Evolutionary conservation across 92 coral and sea anemone genomes (phyloP), one percentile per base, ranked within the genome.

Genomic region (Micromussa lordhowensis): DNA sequence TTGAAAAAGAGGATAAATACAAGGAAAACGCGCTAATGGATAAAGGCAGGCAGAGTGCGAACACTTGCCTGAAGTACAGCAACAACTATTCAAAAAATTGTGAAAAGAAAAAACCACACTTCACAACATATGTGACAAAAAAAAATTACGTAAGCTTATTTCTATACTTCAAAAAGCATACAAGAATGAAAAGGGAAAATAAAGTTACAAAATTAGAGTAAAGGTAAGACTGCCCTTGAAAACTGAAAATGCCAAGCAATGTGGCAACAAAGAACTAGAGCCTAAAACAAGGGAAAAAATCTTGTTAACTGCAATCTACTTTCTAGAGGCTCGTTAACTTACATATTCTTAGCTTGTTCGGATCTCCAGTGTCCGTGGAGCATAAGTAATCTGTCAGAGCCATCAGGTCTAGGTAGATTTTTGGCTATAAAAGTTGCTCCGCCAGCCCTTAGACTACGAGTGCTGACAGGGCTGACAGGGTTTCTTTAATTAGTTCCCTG

Each of bases 381-480:
- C 38, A 35, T 35, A 4, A 35, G 38, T 35, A 35, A 35, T 35
- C 38, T 35, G 38, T 35, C 38, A 1, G 4, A 73, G 90, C 79
- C 28, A 72, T 57, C 69, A 26, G 82, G 53, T 53, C 31, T 48
- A 11, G 81, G 61, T 6, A 78, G 82, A 29, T 48, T 76, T 15
- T 90, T 80, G 3, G 92, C 82, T 53, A 78, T 53, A 21, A 54
- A 78, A 10, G 91, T 82, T 19, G 79, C 93, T 21, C 91, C 93
- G 38, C 93, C 83, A 13, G 93, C 73, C 51, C 90, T 82, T 31
- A 91, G 63, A 68, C 93, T 87, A 76, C 86, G 88, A 49, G 92
- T 89, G 35, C 89, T 66, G 4, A 72, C 48, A 91, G 78, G 28
- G 85, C 84, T 29, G 88, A 69, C 55, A 87, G 85, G 12, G 88